A percentile compares a stretch with the other conserved stretches of the same genome.
Evolutionary conservation across 2,888 invertebrate genomes (phyloP).

Genomic region (Phyto melanocephala): DNA sequence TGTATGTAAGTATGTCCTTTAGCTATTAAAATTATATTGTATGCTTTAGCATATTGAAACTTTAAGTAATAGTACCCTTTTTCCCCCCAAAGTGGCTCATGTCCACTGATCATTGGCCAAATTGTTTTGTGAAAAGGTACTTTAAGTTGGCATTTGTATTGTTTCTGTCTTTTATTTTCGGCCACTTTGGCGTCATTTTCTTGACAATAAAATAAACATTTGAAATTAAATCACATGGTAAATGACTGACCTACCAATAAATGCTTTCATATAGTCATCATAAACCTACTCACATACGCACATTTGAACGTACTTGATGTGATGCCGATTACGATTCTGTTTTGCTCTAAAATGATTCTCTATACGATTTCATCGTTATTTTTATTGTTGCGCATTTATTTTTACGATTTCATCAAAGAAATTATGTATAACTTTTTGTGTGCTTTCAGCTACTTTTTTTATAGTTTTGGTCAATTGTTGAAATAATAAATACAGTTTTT

Average conservation of each 20-base stretch:
- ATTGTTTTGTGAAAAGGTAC: constrained; percentile 60
- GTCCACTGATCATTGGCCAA: constrained; percentile 59
- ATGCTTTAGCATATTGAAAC: not conserved
- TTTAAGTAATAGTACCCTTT: constrained; percentile 42
- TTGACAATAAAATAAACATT: constrained; percentile 77
- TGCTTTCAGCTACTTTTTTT: constrained; percentile 10
- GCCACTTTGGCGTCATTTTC: constrained; percentile 78
- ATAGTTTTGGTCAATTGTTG: constrained; percentile 46
- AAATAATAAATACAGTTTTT: constrained; percentile 28
- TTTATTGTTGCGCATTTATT: constrained; percentile 75
- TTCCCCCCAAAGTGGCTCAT: constrained; percentile 35
- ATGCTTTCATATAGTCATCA: not conserved
- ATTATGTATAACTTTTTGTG: constrained; percentile 3
- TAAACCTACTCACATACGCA: not conserved
- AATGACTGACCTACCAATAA: constrained; percentile 68
- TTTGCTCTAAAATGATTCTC: constrained; percentile 32
- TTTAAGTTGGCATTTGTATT: constrained; percentile 51
- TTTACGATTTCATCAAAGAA: constrained; percentile 71
- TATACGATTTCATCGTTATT: constrained; percentile 61
- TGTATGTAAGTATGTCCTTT: not conserved
- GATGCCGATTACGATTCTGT: constrained; percentile 20
- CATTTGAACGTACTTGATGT: constrained; percentile 59
- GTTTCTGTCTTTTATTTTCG: constrained; percentile 68
- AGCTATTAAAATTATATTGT: constrained; percentile 14
- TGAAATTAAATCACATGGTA: constrained; percentile 75